Conservation (phyloP, 1,140 invertebrate genomes). For the Meloidogyne chitwoodi region DNA sequence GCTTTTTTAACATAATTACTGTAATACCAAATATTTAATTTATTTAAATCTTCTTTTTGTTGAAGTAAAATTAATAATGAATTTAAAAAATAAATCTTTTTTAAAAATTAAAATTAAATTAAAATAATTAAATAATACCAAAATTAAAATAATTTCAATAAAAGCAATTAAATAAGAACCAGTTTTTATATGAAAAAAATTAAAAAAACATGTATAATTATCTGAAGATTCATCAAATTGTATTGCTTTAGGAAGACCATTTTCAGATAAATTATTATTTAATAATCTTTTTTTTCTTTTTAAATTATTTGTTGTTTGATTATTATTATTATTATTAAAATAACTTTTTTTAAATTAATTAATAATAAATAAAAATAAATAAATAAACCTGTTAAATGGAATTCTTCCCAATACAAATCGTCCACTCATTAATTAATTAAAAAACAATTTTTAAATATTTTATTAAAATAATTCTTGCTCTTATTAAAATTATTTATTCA, state of each 20-base stretch:
- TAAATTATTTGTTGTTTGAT: slow-evolving; percentile 17
- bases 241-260: slow-evolving; percentile 35
- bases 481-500: no score
- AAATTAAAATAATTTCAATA: slow-evolving; percentile 20
- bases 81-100: slow-evolving; percentile 35
- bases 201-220: slow-evolving; percentile 53
- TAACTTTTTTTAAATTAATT: background rate
- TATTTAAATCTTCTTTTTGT: slow-evolving; percentile 39
- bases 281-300: slow-evolving; percentile 5
- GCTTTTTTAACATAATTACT: slow-evolving; percentile 47
- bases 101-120: background rate
- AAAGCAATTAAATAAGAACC: slow-evolving; percentile 47
- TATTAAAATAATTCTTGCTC: no score
- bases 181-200: slow-evolving; percentile 58
- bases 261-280: slow-evolving; percentile 4
- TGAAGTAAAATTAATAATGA: slow-evolving; percentile 50
- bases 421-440: no score
- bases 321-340: no score
- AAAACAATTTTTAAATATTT: no score
- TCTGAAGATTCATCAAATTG: slow-evolving; percentile 58
- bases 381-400: no score
- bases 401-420: no score
- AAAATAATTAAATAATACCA: background rate
- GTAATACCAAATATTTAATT: no score
- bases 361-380: no score